A percentile compares a stretch with the other conserved stretches of the same genome.
phyloP scores from a whole-genome alignment of 2,113 vertebrate genomes.

The Syngnathus floridae region DNA sequence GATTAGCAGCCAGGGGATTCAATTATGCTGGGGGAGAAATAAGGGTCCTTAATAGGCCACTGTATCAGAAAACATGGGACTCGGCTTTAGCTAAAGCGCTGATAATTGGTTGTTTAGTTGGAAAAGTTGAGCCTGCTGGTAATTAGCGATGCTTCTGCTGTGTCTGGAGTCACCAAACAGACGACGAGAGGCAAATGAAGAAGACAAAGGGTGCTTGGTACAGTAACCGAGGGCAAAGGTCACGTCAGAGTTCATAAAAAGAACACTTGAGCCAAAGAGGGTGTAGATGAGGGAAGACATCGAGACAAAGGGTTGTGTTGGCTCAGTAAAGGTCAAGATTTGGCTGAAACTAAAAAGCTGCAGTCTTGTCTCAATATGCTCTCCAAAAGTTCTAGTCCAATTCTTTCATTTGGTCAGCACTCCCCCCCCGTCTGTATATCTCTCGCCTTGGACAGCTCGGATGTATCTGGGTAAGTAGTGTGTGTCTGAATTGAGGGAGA shows the following conservation, averaged over 20 bases:
- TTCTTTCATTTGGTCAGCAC: not conserved
- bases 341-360: slow-evolving; percentile 28
- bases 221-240: slow-evolving; percentile 51
- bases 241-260: slow-evolving; percentile 31
- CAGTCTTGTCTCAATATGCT: not conserved
- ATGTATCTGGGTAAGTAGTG: slow-evolving; percentile 20
- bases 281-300: slow-evolving; percentile 38
- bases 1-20: slow-evolving; percentile 76
- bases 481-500: slow-evolving; percentile 42
- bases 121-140: slow-evolving; percentile 64
- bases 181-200: slow-evolving; percentile 38
- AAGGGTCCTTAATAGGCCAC: slow-evolving; percentile 68
- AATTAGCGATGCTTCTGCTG: slow-evolving; percentile 56
- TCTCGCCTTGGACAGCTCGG: slow-evolving; percentile 21
- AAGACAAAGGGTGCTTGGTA: slow-evolving; percentile 37
- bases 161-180: slow-evolving; percentile 56
- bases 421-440: slow-evolving; percentile 1
- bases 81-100: slow-evolving; percentile 50
- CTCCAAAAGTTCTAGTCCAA: not conserved
- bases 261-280: slow-evolving; percentile 43
- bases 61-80: slow-evolving; percentile 65
- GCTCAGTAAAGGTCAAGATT: slow-evolving; percentile 41
- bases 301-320: slow-evolving; percentile 29
- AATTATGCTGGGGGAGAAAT: slow-evolving; percentile 71
- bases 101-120: slow-evolving; percentile 71